Base-by-base conservation (phyloP, 2,888 invertebrate species). In the Odontothrips loti region DNA sequence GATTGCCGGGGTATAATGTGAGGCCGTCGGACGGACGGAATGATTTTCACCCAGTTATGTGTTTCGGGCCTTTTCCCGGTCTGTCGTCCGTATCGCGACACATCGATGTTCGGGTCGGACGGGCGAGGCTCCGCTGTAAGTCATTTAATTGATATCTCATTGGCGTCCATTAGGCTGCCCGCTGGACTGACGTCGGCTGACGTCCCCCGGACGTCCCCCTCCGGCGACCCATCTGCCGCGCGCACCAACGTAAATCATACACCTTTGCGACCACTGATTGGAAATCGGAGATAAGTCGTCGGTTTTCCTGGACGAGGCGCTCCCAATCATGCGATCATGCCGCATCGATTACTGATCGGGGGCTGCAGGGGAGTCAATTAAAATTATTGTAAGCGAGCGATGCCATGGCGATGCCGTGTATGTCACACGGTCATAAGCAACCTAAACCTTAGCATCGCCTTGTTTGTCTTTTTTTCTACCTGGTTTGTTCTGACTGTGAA, bases 101-200 rank as follows among this genome's bases (percentile, higher is more conserved):
- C 68, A 75, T 75, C 68, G 27, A 27, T 75, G 68, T 75, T 75
- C 27, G 68, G 68, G 68, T n/a, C n/a, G 58, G 58, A 6, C 58
- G 17, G 20, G n/a, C n/a, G n/a, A n/a, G 3, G 34, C 34, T 43
- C 2, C 6, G 34, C 34, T 27, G 27, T 75, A 75, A 75, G 23
- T 75, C 68, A 75, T 75, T 43, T 75, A 75, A 75, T 75, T 75
- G 68, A 75, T 75, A 75, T 75, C 68, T 75, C 68, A 75, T 75
- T 75, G 68, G 68, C 23, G 68, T 75, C 68, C 68, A 75, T 75
- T 75, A 75, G 68, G 27, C n/a, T n/a, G n/a, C n/a, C n/a, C 17
- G 58, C 17, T 15, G n/a, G n/a, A 15, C 58, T 58, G 17, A 17
- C 58, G 20, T n/a, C 58, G 10, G 15, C 58, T 11, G 58, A 43